Conservation (phyloP, 2,888 invertebrate species). For the Chydorus sphaericus region DNA sequence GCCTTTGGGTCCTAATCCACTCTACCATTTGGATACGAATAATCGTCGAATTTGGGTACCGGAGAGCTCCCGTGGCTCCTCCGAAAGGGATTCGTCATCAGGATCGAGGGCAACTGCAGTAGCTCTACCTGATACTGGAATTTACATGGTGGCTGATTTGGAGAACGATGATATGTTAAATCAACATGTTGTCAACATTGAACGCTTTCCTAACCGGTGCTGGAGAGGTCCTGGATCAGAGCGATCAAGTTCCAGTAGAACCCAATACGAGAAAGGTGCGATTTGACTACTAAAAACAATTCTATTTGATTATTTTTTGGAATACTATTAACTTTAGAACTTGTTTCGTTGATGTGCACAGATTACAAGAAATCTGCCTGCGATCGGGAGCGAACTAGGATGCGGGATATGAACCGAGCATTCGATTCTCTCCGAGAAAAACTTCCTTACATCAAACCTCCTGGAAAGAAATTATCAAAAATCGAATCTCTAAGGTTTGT, state of each 20-base stretch:
- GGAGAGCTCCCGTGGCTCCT: neutral
- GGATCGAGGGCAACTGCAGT: neutral
- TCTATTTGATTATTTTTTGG: no score
- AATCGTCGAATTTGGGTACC: neutral
- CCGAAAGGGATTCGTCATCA: neutral
- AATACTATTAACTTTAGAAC: neutral
- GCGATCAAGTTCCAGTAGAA: neutral
- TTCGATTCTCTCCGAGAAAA: constrained; percentile 60
- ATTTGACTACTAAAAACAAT: neutral
- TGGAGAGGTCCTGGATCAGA: constrained; percentile 8
- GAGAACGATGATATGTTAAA: neutral
- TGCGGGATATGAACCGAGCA: constrained; percentile 73
- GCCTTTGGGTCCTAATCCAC: neutral
- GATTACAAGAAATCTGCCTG: constrained; percentile 74
- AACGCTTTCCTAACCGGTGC: constrained; percentile 6
- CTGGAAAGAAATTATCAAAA: constrained; percentile 71
- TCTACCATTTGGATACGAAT: neutral
- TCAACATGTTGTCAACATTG: constrained; percentile 2
- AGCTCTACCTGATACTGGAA: neutral
- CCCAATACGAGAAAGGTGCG: constrained; percentile 11
- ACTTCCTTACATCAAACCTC: constrained; percentile 57
- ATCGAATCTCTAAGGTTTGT: constrained; percentile 59
- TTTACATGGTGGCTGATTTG: neutral
- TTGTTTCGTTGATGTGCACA: constrained; percentile 26
- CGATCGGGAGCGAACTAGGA: constrained; percentile 64